Evolutionary conservation across 2,113 vertebrate genomes (phyloP), one percentile per base, ranked within the genome.

Genomic region (Laticauda laticaudata): DNA sequence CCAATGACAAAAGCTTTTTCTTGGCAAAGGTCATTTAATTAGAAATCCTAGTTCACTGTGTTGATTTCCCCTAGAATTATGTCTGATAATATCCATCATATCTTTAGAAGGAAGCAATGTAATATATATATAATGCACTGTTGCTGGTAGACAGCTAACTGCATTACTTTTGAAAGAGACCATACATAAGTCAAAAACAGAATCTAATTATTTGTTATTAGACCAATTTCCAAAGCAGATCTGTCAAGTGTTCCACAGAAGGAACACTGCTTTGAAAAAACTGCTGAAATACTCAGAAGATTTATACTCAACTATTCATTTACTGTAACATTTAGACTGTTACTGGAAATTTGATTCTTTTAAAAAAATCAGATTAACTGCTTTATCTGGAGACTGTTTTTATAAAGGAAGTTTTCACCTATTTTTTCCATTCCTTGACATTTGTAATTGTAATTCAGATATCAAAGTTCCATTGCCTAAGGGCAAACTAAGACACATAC

Each of bases 61-160:
- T 26, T 88, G 48, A n/a, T 88, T 95, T 94, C 21, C 86, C 88
- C 24, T 95, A 93, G 53, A 91, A 54, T 94, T 93, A 93, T 94
- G 56, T 94, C 59, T 94, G 5, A 88, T 95, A 61, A n/a, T 64
- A 93, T 54, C 95, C 91, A 92, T 90, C 96, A 92, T 2, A 14
- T 53, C 94, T 97, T 96, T 94, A 91, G 92, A 94, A 92, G 54
- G 86, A 86, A 95, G 43, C 53, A 92, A 94, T 91, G 69, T 69
- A 48, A 26, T 61, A 87, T 91, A 90, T 45, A 45, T n/a, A 87
- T 92, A 55, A 26, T 87, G 1, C 91, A 45, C 92, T 92, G 92
- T 88, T 21, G 23, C 57, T 97, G 95, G 91, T 92, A 93, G 94
- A 92, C 39, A 93, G 4, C 61, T 94, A 48, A 92, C 95, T 95